Evolutionary conservation across 1,140 invertebrate genomes (phyloP).

Genomic region (Phenacoccus solenopsis): DNA sequence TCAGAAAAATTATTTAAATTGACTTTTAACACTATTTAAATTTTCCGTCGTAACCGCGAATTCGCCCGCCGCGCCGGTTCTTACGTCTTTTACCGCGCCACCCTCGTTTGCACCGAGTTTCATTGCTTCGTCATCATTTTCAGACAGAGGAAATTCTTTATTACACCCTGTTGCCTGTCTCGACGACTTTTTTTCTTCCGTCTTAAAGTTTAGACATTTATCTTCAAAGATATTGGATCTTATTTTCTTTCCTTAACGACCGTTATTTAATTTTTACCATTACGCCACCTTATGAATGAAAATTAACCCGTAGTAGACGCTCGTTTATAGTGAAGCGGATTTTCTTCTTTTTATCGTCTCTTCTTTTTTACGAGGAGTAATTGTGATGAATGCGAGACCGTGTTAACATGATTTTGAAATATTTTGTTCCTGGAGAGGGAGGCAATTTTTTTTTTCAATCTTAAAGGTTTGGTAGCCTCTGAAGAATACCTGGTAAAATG

Average conservation of each 20-base stretch:
- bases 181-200: slow-evolving; percentile 4
- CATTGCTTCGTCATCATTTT: slow-evolving; percentile 11
- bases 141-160: slow-evolving; percentile 17
- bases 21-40: slow-evolving; percentile 18
- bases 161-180: slow-evolving; percentile 17
- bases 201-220: not conserved
- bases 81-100: not conserved
- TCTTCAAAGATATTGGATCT: slow-evolving; percentile 1
- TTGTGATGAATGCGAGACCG: too few species aligned
- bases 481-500: too few species aligned
- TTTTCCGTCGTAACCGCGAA: slow-evolving; percentile 11
- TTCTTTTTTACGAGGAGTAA: too few species aligned
- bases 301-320: too few species aligned
- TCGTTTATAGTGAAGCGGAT: too few species aligned
- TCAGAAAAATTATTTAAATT: slow-evolving; percentile 17
- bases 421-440: too few species aligned
- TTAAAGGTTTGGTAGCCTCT: too few species aligned
- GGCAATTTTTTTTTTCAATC: too few species aligned
- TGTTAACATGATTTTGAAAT: too few species aligned
- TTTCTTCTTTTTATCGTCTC: too few species aligned
- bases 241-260: not conserved
- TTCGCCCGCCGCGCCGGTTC: not conserved
- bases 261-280: not conserved
- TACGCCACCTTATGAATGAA: not conserved
- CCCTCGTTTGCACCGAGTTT: slow-evolving; percentile 9